Evolutionary conservation across 2,113 vertebrate genomes (phyloP), one percentile per base, ranked within the genome.

Genomic region (Struthio camelus): DNA sequence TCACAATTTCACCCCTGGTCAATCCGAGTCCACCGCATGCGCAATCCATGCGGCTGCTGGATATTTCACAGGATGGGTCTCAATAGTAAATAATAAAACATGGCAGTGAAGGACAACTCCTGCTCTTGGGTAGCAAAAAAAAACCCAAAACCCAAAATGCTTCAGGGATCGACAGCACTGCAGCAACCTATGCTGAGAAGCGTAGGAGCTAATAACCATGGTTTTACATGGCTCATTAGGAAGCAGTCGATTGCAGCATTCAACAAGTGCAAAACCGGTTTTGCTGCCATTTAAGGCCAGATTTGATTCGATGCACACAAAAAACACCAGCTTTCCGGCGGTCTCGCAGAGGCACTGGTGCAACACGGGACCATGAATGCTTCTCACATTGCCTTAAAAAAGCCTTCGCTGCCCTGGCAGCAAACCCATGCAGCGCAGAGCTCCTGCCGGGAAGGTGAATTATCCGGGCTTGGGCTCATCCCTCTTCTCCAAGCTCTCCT

Each of bases 41-140:
- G 11, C 7, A 58, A 53, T 48, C 62, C 34, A 2, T 6, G 40
- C 1, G 2, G 64, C 51, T 11, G 32, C 14, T 1, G 18, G 15
- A 12, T n/a, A 36, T 69, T 82, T 40, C 23, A 46, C 22, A 30
- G 69, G 34, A 44, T 6, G 7, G 79, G 61, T 46, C 48, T 30
- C 61, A 34, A 28, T 9, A 22, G 30, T 28, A 56, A 36, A 23
- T 23, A 64, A 46, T 14, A 62, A 56, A 81, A 77, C 5, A 20
- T 40, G 77, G 71, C 32, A 78, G 65, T 1, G 46, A 82, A 30
- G 65, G 48, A 17, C 58, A 73, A 34, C 34, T 82, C 77, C 81
- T 71, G 65, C 67, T 42, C 59, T 50, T 54, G 3, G 5, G 30
- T 23, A 38, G 11, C 18, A 46, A 80, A 73, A 56, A 28, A 3